Evolutionary conservation across 2,888 invertebrate species (phyloP).

Genomic region (Cephus pygmeus): DNA sequence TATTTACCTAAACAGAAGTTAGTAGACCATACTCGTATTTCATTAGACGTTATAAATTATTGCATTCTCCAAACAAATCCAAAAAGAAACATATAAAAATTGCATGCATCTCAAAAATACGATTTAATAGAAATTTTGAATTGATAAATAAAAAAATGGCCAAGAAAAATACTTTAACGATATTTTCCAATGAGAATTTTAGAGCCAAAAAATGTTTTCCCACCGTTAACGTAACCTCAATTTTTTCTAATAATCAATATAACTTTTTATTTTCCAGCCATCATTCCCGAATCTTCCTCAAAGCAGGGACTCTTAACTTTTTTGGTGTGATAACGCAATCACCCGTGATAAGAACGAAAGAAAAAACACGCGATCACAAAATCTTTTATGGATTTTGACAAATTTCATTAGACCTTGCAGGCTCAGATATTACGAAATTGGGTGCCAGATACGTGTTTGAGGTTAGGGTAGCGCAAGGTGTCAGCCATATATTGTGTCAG

Average conservation of each 20-base stretch:
- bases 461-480: not conserved
- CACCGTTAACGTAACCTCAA: too few relatives aligned
- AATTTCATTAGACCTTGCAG: not conserved
- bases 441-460: not conserved
- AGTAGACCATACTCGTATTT: too few relatives aligned
- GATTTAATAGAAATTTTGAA: too few relatives aligned
- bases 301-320: not conserved
- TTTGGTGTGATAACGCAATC: not conserved
- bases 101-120: too few relatives aligned
- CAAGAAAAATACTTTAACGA: too few relatives aligned
- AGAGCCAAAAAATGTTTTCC: too few relatives aligned
- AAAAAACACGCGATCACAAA: not conserved
- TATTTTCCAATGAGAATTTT: too few relatives aligned
- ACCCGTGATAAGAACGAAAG: not conserved
- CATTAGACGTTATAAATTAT: too few relatives aligned
- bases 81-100: too few relatives aligned
- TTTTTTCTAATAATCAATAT: not conserved
- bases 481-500: not conserved
- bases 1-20: too few relatives aligned
- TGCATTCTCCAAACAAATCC: too few relatives aligned
- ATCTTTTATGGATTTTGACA: not conserved
- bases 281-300: not conserved
- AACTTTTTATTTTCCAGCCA: not conserved
- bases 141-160: too few relatives aligned
- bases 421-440: not conserved